These are phyloP conservation scores for Otocyon megalotis DNA, from an alignment of 2,113 vertebrate genomes.

Conservation along the genomic window DNA sequence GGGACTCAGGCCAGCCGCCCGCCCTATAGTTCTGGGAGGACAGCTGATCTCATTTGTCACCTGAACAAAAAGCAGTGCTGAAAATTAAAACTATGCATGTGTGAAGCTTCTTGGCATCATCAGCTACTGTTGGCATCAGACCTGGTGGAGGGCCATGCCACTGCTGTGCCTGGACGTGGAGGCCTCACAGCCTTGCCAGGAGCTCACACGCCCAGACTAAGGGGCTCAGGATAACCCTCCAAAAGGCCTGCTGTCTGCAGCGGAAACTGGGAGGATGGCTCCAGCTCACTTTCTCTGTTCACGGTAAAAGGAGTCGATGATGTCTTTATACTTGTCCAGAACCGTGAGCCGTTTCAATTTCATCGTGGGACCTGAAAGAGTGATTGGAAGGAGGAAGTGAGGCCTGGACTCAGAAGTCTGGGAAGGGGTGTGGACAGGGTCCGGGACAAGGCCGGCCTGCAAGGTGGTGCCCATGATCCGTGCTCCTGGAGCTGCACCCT, in stretches of 20 bases:
- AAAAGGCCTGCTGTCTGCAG: background rate
- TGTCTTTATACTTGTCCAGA: conserved; percentile 88
- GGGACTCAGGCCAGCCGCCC: background rate
- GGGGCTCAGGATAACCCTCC: background rate
- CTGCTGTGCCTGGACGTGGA: background rate
- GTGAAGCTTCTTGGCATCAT: background rate
- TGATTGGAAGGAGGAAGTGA: background rate
- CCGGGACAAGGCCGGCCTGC: background rate
- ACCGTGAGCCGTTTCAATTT: conserved; percentile 90
- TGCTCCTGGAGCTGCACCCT: background rate
- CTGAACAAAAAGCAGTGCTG: background rate
- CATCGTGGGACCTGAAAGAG: conserved; percentile 92
- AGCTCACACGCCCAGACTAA: background rate
- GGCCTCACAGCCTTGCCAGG: background rate
- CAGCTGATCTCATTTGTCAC: background rate
- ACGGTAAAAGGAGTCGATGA: conserved; percentile 90
- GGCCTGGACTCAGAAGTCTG: background rate
- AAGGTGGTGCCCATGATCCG: background rate
- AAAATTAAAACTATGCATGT: background rate
- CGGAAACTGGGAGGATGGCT: background rate
- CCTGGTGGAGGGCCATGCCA: too few species aligned
- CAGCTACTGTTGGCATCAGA: background rate
- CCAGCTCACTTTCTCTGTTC: conserved; percentile 65
- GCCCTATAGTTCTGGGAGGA: background rate
- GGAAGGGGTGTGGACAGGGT: too few species aligned